These are phyloP conservation scores for Flabesymbios commensalis DNA, from an alignment of 2,888 invertebrate genomes.

Conservation along the genomic window DNA sequence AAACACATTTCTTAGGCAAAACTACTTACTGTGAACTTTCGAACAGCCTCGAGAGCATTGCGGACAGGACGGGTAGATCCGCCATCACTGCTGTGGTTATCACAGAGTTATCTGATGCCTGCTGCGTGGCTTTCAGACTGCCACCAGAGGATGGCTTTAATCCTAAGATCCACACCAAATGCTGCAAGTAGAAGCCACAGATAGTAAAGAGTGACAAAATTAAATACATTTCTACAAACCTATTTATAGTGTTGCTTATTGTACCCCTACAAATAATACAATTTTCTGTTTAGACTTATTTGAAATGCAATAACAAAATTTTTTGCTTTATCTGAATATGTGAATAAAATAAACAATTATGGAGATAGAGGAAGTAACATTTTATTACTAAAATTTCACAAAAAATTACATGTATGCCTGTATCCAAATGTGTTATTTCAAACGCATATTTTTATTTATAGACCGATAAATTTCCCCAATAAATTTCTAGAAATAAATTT, in stretches of 20 bases:
- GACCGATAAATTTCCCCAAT: too few relatives aligned
- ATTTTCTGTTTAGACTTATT: too few relatives aligned
- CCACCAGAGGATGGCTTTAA: slow-evolving; percentile 93
- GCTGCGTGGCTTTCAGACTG: slow-evolving; percentile 75
- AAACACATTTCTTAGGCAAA: too few relatives aligned
- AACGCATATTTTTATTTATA: too few relatives aligned
- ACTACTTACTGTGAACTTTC: slow-evolving; percentile 83
- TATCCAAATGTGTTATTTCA: too few relatives aligned
- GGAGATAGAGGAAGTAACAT: too few relatives aligned
- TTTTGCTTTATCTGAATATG: not conserved
- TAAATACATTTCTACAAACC: not conserved
- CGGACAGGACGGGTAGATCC: slow-evolving; percentile 79
- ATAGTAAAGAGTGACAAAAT: not conserved
- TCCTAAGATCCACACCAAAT: slow-evolving; percentile 89
- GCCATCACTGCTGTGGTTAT: slow-evolving; percentile 96
- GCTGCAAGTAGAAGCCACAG: slow-evolving; percentile 56
- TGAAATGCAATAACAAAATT: too few relatives aligned
- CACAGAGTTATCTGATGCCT: slow-evolving; percentile 62
- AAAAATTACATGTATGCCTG: too few relatives aligned
- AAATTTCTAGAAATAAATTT: too few relatives aligned
- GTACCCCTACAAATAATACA: not conserved
- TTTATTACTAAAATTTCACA: too few relatives aligned
- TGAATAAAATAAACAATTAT: not conserved
- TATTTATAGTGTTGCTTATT: not conserved
- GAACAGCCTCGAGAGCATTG: slow-evolving; percentile 80